Conservation (phyloP, 1,140 invertebrate genomes). For the Pseudomyrmex cubaensis region DNA sequence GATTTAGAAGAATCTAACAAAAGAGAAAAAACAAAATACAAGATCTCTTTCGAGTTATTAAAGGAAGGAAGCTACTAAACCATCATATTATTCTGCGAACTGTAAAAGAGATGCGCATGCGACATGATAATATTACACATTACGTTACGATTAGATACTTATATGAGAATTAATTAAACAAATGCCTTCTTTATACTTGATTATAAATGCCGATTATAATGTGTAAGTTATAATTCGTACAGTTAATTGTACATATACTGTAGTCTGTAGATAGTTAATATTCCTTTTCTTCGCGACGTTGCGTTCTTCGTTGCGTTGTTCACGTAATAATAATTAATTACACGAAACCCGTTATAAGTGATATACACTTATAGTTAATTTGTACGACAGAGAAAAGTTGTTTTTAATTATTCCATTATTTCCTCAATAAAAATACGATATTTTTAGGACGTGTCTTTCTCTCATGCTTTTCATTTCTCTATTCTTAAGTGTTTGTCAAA, state of each 20-base stretch:
- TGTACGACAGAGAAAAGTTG: constrained; percentile 65
- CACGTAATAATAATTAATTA: constrained; percentile 20
- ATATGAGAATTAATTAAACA: background rate
- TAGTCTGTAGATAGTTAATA: constrained; percentile 30
- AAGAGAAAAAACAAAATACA: too few relatives aligned
- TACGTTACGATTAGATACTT: constrained; percentile 49
- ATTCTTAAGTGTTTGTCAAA: background rate
- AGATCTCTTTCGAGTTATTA: too few relatives aligned
- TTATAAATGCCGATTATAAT: too few relatives aligned
- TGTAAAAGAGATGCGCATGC: background rate
- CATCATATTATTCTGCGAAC: background rate
- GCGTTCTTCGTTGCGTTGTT: background rate
- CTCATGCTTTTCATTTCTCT: background rate
- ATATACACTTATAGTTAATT: constrained; percentile 52
- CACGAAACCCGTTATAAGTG: background rate
- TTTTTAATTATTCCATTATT: constrained; percentile 75
- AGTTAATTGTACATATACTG: too few relatives aligned
- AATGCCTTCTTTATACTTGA: constrained; percentile 13
- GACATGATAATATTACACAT: background rate
- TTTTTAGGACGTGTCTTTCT: constrained; percentile 72
- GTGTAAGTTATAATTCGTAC: too few relatives aligned
- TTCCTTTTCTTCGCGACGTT: constrained; percentile 28
- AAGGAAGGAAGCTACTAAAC: too few relatives aligned
- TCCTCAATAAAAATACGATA: constrained; percentile 79
- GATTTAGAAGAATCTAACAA: too few relatives aligned